These are phyloP conservation scores for Venusia cambrica DNA, from an alignment of 2,888 invertebrate genomes.

Conservation along the genomic window DNA sequence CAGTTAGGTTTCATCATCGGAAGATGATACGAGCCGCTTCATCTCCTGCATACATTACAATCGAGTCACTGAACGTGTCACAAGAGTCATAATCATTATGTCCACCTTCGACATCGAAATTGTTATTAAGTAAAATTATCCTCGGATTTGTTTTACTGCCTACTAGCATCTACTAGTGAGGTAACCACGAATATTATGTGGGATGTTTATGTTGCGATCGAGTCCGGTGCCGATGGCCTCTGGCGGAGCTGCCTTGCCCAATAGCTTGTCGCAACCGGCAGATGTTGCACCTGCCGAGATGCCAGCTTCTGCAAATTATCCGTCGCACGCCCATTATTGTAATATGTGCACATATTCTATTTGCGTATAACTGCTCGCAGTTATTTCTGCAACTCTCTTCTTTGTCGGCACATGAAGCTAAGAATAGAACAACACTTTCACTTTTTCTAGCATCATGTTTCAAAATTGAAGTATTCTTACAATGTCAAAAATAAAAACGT, in stretches of 20 bases:
- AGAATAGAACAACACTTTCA: slow-evolving; percentile 43
- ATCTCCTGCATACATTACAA: slow-evolving; percentile 45
- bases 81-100: slow-evolving; percentile 38
- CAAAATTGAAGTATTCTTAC: slow-evolving; percentile 13
- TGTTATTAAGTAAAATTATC: slow-evolving; percentile 56
- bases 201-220: slow-evolving; percentile 70
- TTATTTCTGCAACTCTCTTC: slow-evolving; percentile 9
- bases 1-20: slow-evolving; percentile 52
- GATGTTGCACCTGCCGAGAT: slow-evolving; percentile 74
- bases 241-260: slow-evolving; percentile 65
- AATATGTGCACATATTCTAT: slow-evolving; percentile 10
- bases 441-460: slow-evolving; percentile 38
- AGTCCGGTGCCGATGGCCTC: slow-evolving; percentile 68
- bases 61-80: slow-evolving; percentile 36
- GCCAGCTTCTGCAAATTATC: slow-evolving; percentile 61
- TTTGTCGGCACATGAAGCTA: background rate
- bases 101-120: slow-evolving; percentile 39
- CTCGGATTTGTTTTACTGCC: slow-evolving; percentile 67
- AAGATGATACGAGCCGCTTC: slow-evolving; percentile 45
- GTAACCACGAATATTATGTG: slow-evolving; percentile 65
- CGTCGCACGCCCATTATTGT: slow-evolving; percentile 38
- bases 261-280: slow-evolving; percentile 73
- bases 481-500: too few species aligned
- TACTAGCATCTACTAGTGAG: slow-evolving; percentile 60
- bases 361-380: slow-evolving; percentile 2